Evolutionary conservation across 2,113 vertebrate genomes (phyloP), one percentile per base, ranked within the genome.

Genomic region (Pomatorhinus ruficollis): DNA sequence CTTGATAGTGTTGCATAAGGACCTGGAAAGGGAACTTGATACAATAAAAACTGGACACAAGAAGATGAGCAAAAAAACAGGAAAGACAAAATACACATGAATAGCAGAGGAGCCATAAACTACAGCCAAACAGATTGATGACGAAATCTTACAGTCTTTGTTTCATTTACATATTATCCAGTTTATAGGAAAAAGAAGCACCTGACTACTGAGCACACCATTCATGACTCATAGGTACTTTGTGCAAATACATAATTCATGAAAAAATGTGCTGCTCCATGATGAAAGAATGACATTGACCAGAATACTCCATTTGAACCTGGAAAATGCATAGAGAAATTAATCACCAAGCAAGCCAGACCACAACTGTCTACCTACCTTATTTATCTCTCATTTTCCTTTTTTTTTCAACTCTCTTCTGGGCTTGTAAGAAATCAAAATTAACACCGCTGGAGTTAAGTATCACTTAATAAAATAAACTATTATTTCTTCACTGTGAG

Each of bases 141-240:
- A 68, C 50, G 44, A 96, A 59, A 66, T 88, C 95, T 89, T 83
- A 56, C 31, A 61, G 59, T 77, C 69, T 57, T 77, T 30, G 12
- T 33, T 82, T 95, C 66, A 86, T 96, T 96, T 93, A 54, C 76
- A 66, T 79, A 45, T 93, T 91, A 50, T n/a, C 50, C 91, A 82
- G 40, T 85, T 94, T 82, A 60, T 61, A 71, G 79, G 90, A 78
- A 87, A 82, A 90, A 92, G 63, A 64, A 66, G 57, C 9, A 9
- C 16, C 69, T 89, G 61, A 69, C 12, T 86, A 37, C 66, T 74
- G 68, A 95, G 25, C 24, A 90, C 27, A 4, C 6, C 4, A 31
- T 76, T 93, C 59, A 70, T 75, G 53, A 89, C 59, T 78, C 40
- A 68, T 6, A 37, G 30, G 35, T 77, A 91, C 88, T 94, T 80